Conservation (phyloP, 2,113 vertebrate species). For the Forbesichthys agassizii region DNA sequence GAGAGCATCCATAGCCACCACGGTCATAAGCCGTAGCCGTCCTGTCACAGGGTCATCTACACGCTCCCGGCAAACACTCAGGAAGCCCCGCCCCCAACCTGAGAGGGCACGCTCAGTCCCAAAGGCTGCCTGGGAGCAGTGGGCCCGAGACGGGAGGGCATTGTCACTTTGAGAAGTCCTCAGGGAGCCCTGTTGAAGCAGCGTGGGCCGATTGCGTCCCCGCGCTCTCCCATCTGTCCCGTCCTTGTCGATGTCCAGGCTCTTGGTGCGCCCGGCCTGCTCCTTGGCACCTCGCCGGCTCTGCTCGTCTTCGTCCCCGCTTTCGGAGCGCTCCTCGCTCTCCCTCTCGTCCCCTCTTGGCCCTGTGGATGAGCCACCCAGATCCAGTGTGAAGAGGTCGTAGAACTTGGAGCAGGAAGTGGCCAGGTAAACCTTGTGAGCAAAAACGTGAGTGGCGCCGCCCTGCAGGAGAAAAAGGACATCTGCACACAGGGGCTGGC, state of each 20-base stretch:
- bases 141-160: slow-evolving; percentile 67
- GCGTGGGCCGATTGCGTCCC: slow-evolving; percentile 59
- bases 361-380: slow-evolving; percentile 40
- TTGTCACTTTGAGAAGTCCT: slow-evolving; percentile 81
- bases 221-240: slow-evolving; percentile 54
- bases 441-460: slow-evolving; percentile 78
- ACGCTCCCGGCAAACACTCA: slow-evolving; percentile 78
- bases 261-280: slow-evolving; percentile 79
- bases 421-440: slow-evolving; percentile 87
- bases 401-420: slow-evolving; percentile 92
- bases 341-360: slow-evolving; percentile 44
- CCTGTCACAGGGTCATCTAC: slow-evolving; percentile 81
- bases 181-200: slow-evolving; percentile 70
- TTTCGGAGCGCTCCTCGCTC: slow-evolving; percentile 59
- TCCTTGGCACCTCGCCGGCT: slow-evolving; percentile 73
- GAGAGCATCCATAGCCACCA: slow-evolving; percentile 81
- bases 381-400: slow-evolving; percentile 84
- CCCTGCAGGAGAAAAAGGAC: slow-evolving; percentile 83
- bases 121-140: slow-evolving; percentile 43
- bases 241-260: slow-evolving; percentile 78
- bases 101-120: slow-evolving; percentile 70
- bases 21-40: slow-evolving; percentile 78
- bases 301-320: slow-evolving; percentile 72
- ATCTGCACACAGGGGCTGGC: slow-evolving; percentile 81
- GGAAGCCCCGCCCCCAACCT: slow-evolving; percentile 84